phyloP scores from a whole-genome alignment of 2,797 vertebrate species.

The Harpagifer antarcticus region DNA sequence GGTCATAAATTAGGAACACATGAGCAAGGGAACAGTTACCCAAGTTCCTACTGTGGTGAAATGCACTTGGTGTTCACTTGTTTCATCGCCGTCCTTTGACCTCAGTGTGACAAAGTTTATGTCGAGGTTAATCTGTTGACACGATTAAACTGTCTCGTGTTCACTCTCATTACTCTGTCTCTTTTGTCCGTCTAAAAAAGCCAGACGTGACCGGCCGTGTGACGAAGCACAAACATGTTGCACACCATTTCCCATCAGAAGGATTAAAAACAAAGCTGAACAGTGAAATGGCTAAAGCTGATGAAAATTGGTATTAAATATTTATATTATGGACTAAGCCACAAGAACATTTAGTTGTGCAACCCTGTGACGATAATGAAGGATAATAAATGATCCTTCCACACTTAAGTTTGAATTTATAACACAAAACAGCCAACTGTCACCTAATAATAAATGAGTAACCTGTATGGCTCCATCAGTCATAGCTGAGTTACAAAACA shows the following conservation, averaged over 20 bases:
- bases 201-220: constrained; percentile 7
- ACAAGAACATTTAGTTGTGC: no score
- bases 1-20: no score
- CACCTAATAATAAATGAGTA: no score
- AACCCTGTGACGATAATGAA: no score
- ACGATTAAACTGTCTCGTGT: constrained; percentile 13
- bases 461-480: neutral
- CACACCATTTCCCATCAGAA: constrained; percentile 3
- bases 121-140: constrained; percentile 37
- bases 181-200: constrained; percentile 5
- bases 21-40: no score
- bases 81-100: constrained; percentile 4
- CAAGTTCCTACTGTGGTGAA: constrained; percentile 1
- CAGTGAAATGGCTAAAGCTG: neutral
- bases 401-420: neutral
- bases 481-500: neutral
- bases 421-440: neutral
- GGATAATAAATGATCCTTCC: no score
- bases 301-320: neutral
- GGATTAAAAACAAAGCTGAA: neutral
- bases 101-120: neutral
- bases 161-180: constrained; percentile 24
- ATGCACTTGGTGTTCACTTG: neutral
- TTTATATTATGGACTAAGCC: neutral
- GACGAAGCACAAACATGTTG: neutral